Percentiles rank a stretch among this genome's conserved stretches.
Conservation (phyloP, 2,113 vertebrate species). For the Tenrec ecaudatus region DNA sequence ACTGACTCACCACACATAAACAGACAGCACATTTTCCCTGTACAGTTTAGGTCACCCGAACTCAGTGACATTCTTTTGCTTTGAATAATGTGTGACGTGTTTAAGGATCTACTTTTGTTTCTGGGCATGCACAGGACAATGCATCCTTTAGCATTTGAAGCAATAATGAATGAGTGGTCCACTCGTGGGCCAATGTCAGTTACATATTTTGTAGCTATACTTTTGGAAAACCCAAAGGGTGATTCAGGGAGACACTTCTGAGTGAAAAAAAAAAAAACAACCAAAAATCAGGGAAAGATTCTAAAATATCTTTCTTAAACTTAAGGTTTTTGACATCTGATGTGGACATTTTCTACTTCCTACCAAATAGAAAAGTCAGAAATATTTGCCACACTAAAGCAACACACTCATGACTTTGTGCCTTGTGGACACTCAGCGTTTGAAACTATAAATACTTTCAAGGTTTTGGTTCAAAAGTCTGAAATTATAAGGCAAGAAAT, state of each 20-base stretch:
- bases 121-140: constrained; percentile 63
- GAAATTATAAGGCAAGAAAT: constrained; percentile 81
- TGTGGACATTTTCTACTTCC: constrained; percentile 60
- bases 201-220: background rate
- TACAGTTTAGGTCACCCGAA: constrained; percentile 8
- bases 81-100: constrained; percentile 5
- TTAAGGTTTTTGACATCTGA: constrained; percentile 62
- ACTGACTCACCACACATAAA: background rate
- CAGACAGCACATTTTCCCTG: background rate
- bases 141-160: constrained; percentile 56
- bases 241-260: background rate
- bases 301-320: constrained; percentile 58
- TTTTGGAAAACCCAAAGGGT: background rate
- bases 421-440: constrained; percentile 66
- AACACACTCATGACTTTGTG: constrained; percentile 55
- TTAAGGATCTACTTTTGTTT: constrained; percentile 70
- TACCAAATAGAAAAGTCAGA: constrained; percentile 69
- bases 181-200: background rate
- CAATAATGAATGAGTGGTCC: background rate
- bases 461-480: constrained; percentile 81
- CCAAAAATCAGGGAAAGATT: constrained; percentile 70
- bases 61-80: constrained; percentile 57
- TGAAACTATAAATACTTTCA: constrained; percentile 74
- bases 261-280: too few relatives aligned
- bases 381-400: constrained; percentile 42